phyloP scores from a whole-genome alignment of 2,888 invertebrate genomes.

The Monoplex corrugatus region DNA sequence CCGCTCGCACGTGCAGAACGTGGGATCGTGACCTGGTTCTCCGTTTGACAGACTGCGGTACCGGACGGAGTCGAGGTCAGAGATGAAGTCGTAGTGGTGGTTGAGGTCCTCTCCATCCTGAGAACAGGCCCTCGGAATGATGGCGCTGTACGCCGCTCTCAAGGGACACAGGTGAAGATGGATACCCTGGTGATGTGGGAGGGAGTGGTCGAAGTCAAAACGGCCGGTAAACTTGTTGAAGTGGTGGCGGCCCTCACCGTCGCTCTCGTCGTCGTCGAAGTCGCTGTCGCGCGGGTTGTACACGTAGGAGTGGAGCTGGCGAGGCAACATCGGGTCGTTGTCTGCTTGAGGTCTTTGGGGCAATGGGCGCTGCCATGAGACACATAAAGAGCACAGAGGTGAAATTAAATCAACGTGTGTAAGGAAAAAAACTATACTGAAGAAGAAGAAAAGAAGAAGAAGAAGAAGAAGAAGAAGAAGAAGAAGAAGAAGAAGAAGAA shows the following conservation, averaged over 20 bases:
- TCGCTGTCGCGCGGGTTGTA: constrained; percentile 13
- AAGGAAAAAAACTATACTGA: no score
- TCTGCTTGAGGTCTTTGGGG: background rate
- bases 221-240: background rate
- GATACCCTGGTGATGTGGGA: background rate
- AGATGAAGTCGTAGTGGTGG: constrained; percentile 20
- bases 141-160: constrained; percentile 1
- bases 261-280: background rate
- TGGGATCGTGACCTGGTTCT: background rate
- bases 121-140: background rate
- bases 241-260: no score
- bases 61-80: background rate
- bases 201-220: background rate
- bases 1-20: background rate
- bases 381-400: no score
- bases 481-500: background rate
- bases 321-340: background rate
- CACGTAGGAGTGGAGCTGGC: background rate
- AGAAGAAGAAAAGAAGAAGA: no score
- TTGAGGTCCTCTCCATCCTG: background rate
- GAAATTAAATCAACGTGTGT: no score
- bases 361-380: background rate
- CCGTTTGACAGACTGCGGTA: no score
- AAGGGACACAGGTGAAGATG: background rate
- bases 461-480: no score